Percentiles rank a stretch among this genome's conserved stretches.
Evolutionary conservation across 2,113 vertebrate genomes (phyloP).

Genomic region (Argyrosomus japonicus): DNA sequence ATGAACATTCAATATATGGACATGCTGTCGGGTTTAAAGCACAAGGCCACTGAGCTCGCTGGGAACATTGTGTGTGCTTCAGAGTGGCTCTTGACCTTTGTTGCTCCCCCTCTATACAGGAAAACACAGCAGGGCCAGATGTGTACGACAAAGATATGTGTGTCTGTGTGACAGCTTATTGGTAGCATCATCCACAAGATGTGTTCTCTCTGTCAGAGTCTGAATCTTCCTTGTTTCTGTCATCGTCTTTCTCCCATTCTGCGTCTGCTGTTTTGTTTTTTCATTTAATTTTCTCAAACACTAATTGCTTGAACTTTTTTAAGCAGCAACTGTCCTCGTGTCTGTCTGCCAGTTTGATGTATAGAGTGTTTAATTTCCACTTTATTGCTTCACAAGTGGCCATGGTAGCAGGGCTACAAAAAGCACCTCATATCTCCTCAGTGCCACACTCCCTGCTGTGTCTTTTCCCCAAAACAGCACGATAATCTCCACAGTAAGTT

Average conservation of each 20-base stretch:
- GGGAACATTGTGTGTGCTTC: not conserved
- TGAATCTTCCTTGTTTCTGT: conserved; percentile 18
- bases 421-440: conserved; percentile 3
- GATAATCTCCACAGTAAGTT: conserved; percentile 25
- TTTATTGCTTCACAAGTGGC: conserved; percentile 11
- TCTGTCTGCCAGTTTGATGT: not conserved
- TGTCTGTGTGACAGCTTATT: not conserved
- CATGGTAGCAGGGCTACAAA: not conserved
- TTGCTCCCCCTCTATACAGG: not conserved
- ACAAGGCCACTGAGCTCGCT: not conserved
- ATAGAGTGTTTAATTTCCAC: conserved; percentile 22
- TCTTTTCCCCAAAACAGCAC: conserved; percentile 4
- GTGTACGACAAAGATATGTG: not conserved
- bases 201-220: not conserved
- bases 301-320: conserved; percentile 20
- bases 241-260: not conserved
- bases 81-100: conserved; percentile 49
- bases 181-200: conserved; percentile 5
- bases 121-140: conserved; percentile 29
- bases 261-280: not conserved
- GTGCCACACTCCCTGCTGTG: conserved; percentile 19
- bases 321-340: not conserved
- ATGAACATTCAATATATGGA: not conserved
- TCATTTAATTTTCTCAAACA: not conserved
- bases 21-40: not conserved